Conservation (phyloP, 2,888 invertebrate genomes). For the Thereva nobilitata region DNA sequence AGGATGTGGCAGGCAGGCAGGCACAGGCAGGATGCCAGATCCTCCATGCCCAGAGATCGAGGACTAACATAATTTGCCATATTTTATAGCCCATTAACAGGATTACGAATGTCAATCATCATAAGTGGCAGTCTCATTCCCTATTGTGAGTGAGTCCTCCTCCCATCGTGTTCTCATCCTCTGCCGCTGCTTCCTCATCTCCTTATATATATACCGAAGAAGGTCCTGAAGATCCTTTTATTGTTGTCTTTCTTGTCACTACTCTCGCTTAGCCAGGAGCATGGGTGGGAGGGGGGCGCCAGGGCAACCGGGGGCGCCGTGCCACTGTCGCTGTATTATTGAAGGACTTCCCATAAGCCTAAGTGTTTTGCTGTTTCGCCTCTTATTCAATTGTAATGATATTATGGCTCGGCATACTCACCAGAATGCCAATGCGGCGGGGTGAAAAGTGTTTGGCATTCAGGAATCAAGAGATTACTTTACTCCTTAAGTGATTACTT, state of each 20-base stretch:
- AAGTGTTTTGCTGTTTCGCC: conserved; percentile 39
- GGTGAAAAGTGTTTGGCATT: conserved; percentile 36
- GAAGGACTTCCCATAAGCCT: conserved; percentile 36
- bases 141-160: conserved; percentile 41
- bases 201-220: no score
- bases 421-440: conserved; percentile 37
- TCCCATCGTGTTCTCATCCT: not conserved
- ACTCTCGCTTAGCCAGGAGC: conserved; percentile 13
- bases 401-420: conserved; percentile 38
- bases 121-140: conserved; percentile 48
- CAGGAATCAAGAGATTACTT: conserved; percentile 41
- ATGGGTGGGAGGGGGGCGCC: conserved; percentile 2
- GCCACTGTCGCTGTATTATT: conserved; percentile 36
- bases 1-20: conserved; percentile 41
- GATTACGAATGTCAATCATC: conserved; percentile 49
- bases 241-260: conserved; percentile 39
- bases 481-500: conserved; percentile 42
- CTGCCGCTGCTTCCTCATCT: no score
- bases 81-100: conserved; percentile 49
- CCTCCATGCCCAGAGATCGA: conserved; percentile 37
- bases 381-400: conserved; percentile 43
- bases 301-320: not conserved
- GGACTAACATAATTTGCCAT: conserved; percentile 47
- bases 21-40: conserved; percentile 36
- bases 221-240: conserved; percentile 32